Percentiles rank a stretch among this genome's conserved stretches.
These are phyloP conservation scores for Campylorhamphus procurvoides DNA, from an alignment of 2,113 vertebrate genomes.

Conservation along the genomic window DNA sequence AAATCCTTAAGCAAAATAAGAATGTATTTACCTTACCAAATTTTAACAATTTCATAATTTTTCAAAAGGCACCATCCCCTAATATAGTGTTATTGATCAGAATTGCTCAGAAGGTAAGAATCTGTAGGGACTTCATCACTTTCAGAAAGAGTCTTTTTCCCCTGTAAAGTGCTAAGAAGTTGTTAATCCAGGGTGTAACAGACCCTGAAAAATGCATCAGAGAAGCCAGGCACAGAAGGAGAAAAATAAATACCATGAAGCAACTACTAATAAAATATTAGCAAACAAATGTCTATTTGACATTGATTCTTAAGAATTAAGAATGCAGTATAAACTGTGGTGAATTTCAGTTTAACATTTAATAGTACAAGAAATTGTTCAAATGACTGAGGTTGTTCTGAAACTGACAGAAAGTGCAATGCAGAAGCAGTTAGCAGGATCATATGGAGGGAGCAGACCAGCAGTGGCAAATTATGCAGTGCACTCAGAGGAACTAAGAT, in stretches of 20 bases:
- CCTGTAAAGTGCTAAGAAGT: constrained; percentile 34
- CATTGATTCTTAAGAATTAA: not conserved
- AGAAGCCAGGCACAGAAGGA: not conserved
- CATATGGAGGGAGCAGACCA: constrained; percentile 24
- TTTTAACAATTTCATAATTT: constrained; percentile 30
- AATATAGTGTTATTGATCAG: constrained; percentile 51
- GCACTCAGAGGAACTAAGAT: not conserved
- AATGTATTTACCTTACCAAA: not conserved
- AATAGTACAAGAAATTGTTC: not conserved
- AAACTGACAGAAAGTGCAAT: constrained; percentile 14
- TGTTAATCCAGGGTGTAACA: not conserved
- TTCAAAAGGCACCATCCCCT: not conserved
- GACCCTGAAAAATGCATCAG: not conserved
- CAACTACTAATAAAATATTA: not conserved
- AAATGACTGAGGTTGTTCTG: not conserved
- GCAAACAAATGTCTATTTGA: not conserved
- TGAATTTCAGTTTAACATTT: not conserved
- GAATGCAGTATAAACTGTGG: not conserved
- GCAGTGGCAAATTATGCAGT: constrained; percentile 22
- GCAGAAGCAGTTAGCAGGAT: constrained; percentile 1
- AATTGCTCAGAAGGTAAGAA: constrained; percentile 39
- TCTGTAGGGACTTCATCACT: not conserved
- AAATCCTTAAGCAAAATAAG: not conserved
- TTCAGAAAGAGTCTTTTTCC: constrained; percentile 23
- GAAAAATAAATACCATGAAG: not conserved